Conservation (phyloP, 2,888 invertebrate genomes). For the Gari tellinella region DNA sequence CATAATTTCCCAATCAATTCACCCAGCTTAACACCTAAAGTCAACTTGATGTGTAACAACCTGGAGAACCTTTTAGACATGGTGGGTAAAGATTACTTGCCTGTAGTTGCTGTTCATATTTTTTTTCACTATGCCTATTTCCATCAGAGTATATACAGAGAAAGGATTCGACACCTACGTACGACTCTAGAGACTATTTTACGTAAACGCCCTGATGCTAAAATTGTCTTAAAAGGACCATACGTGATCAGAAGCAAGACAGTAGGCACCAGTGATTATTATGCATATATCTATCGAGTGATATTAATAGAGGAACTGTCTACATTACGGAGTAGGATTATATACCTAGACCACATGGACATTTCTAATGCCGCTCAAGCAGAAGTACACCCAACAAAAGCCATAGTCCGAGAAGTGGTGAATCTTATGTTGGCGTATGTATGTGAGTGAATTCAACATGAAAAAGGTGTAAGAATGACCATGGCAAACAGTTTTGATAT, state of each 20-base stretch:
- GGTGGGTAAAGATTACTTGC: background rate
- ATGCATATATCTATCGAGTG: background rate
- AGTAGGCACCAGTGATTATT: background rate
- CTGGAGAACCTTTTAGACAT: background rate
- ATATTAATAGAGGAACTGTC: background rate
- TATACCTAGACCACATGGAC: conserved; percentile 11
- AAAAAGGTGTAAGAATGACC: no score
- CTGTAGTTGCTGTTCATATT: background rate
- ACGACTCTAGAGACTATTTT: background rate
- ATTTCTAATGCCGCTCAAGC: background rate
- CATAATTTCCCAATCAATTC: background rate
- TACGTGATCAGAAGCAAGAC: background rate
- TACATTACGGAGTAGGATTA: background rate
- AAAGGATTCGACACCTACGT: background rate
- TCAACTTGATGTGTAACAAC: background rate
- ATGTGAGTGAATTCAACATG: background rate
- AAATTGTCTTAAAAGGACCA: conserved; percentile 2
- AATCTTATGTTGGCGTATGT: conserved; percentile 5
- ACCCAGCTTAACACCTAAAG: background rate
- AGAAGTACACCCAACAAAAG: background rate
- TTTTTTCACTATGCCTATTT: background rate
- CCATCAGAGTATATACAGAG: background rate
- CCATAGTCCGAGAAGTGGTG: background rate
- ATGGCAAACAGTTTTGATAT: no score
- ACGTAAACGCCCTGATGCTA: background rate